Base-by-base conservation (phyloP, 2,888 invertebrate genomes). In the Temnothorax rugatulus region DNA sequence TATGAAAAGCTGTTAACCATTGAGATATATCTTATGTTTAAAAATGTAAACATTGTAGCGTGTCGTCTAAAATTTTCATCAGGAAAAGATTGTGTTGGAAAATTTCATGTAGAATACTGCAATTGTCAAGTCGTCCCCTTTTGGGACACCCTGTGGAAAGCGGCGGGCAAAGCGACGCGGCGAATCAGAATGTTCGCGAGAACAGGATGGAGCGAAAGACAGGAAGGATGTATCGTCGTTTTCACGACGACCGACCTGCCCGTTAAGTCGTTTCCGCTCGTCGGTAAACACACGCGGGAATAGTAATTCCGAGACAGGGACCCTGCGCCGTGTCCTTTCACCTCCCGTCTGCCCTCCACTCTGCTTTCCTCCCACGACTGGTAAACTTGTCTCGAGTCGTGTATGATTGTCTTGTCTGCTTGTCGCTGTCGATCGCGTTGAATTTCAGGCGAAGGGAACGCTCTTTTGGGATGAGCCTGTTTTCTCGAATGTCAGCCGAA, bases 251-350 rank as follows among this genome's bases (percentile, higher is more conserved):
- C 63, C 61, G 73, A 82, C 44, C 66, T 82, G 73, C 66, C 82
- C 86, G 85, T 83, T 89, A 87, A 83, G 81, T 88, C 87, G 87
- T 91, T 91, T 91, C 91, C 90, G 86, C 83, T 89, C 83, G 82
- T 84, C 84, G 82, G 87, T 84, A 88, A 90, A 89, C 88, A 89
- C 86, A 84, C 87, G 85, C 71, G 87, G 88, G 89, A 88, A 89
- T 89, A 87, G 88, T 91, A 91, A 91, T 90, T 87, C 87, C 85
- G 34, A 90, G 76, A 85, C 87, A 82, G 77, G 44, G 64, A 73
- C 81, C 84, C 86, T 18, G 50, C 82, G 57, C 34, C 68, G 47
- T 83, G 74, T 74, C 75, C 69, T 75, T 83, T 83, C 75, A 71
- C 63, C 83, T 75, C 71, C 54, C 29, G 41, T 66, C 63, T 50